phyloP scores from a whole-genome alignment of 2,113 vertebrate genomes.

The Bos indicus region DNA sequence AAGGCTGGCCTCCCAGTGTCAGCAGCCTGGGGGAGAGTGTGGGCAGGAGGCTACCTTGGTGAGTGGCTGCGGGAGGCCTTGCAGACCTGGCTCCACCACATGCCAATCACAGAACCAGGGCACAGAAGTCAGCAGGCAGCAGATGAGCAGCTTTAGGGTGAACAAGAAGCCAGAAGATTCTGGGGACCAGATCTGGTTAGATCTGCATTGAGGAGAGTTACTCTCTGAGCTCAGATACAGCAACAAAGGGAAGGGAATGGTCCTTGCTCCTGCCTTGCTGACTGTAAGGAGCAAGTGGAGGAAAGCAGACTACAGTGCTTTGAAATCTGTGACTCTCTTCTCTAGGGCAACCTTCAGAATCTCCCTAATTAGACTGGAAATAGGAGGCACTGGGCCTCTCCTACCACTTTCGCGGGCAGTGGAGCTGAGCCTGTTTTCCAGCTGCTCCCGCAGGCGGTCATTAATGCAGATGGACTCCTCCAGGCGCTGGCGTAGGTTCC shows the following conservation, averaged over 20 bases:
- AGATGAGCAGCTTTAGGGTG: not conserved
- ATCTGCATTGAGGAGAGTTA: constrained; percentile 74
- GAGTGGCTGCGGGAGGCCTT: not conserved
- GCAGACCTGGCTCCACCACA: not conserved
- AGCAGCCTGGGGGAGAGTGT: not conserved
- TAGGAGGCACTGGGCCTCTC: not conserved
- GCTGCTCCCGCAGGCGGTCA: constrained; percentile 88
- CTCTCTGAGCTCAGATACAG: not conserved
- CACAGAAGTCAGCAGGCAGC: not conserved
- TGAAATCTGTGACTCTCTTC: not conserved
- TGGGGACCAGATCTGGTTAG: constrained; percentile 76
- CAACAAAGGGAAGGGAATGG: not conserved
- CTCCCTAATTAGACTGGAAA: fast-evolving
- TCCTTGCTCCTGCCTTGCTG: not conserved
- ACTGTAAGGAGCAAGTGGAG: not conserved
- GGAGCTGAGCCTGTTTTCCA: constrained; percentile 83
- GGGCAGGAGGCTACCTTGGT: not conserved
- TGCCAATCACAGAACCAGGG: not conserved
- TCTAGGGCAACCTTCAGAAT: not conserved
- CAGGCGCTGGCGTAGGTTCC: constrained; percentile 86
- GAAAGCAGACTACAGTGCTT: not conserved
- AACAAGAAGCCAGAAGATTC: constrained; percentile 51
- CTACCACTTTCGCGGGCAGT: constrained; percentile 76
- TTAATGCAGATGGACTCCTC: constrained; percentile 95
- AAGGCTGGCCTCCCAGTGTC: not conserved